A percentile compares a stretch with the other conserved stretches of the same genome.
Conservation (phyloP, 1,140 invertebrate genomes). For the Planococcus citri region DNA sequence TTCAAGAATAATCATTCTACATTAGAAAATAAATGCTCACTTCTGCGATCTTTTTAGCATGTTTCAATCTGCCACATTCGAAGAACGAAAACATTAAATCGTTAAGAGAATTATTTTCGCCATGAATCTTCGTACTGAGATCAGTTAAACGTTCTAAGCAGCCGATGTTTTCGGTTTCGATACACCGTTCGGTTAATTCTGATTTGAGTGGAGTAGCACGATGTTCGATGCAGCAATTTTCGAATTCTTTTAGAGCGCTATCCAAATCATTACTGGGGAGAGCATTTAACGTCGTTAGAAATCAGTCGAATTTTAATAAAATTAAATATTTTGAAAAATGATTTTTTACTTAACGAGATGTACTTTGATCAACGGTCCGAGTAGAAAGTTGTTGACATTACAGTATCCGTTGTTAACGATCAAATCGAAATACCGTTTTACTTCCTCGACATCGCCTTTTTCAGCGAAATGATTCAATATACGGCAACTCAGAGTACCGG, state of each 20-base stretch:
- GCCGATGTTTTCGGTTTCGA: constrained; percentile 59
- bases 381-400: constrained; percentile 41
- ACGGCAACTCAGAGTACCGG: constrained; percentile 40
- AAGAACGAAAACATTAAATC: constrained; percentile 68
- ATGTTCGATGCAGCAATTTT: constrained; percentile 48
- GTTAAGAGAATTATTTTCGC: constrained; percentile 68
- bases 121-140: constrained; percentile 57
- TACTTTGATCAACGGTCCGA: constrained; percentile 57
- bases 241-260: constrained; percentile 53
- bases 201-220: constrained; percentile 55
- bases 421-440: constrained; percentile 45
- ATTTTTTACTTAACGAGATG: constrained; percentile 43
- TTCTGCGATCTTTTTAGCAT: constrained; percentile 68
- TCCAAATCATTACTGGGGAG: constrained; percentile 37
- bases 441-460: constrained; percentile 42
- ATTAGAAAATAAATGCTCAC: no score
- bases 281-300: not conserved
- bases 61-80: constrained; percentile 56
- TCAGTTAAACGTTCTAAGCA: constrained; percentile 65
- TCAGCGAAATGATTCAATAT: constrained; percentile 52
- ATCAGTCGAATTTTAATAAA: not conserved
- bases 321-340: no score
- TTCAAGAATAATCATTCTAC: no score
- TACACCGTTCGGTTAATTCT: constrained; percentile 52
- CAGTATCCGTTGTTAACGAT: constrained; percentile 46